Evolutionary conservation across 2,888 invertebrate genomes (phyloP), one percentile per base, ranked within the genome.

Genomic region (Perizoma flavofasciatum): DNA sequence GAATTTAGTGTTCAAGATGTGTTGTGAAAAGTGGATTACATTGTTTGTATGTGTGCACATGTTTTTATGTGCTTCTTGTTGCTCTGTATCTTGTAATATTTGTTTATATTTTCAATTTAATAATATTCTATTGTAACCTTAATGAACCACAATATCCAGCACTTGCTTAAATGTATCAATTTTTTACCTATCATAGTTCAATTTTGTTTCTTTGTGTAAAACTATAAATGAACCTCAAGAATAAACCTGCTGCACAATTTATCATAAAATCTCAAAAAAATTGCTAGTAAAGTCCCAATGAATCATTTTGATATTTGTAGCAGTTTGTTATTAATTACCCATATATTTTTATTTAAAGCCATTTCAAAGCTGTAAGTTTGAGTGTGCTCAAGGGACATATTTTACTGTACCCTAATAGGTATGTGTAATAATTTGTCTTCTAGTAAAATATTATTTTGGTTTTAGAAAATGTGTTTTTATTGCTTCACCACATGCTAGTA

Each of bases 381-480:
- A 83, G 78, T 73, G 65, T 77, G 76, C 81, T 80, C 76, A 75
- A 79, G 73, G 70, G 82, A 83, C 79, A 78, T 85, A 79, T 81
- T 79, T 80, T 73, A 72, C 67, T 22, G 22, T 22, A 22, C 62
- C 57, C 35, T 55, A 51, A 50, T 56, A 67, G 41, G 63, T 79
- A 79, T 86, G 82, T 88, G 85, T 88, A 87, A 85, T 84, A 85
- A 86, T 86, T 88, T 84, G 79, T 88, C 87, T 88, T 86, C 83
- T 90, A 90, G 89, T 90, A 90, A 89, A 88, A 89, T 88, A 88
- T 88, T 89, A 89, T 90, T 89, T 89, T 85, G 82, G 89, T 90
- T 90, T 58, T 58, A 58, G 55, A 55, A 45, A 52, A 45, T 58
- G 62, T 49, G 51, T 62, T 62, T 62, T 62, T 55, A 58, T 62